Evolutionary conservation across 2,888 invertebrate species (phyloP).

Genomic region (Pelosia muscerda): DNA sequence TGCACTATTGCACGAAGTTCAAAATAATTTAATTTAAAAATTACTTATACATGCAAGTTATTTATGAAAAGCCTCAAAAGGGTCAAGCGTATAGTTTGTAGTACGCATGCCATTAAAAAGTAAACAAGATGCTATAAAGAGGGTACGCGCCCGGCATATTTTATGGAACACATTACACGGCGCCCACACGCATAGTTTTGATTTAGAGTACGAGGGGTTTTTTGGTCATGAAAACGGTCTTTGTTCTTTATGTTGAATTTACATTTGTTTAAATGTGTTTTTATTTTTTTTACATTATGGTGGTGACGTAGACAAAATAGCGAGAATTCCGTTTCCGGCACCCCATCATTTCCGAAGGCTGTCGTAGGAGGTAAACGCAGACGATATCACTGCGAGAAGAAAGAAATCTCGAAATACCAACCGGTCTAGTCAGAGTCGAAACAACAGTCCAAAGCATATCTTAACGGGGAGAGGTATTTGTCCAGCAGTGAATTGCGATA

Average conservation of each 20-base stretch:
- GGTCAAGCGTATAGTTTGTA: not conserved
- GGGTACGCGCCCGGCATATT: not conserved
- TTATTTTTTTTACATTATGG: too few relatives aligned
- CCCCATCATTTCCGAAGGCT: too few relatives aligned
- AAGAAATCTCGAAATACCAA: too few relatives aligned
- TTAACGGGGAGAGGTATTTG: too few relatives aligned
- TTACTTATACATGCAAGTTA: not conserved
- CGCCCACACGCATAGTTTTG: constrained; percentile 4
- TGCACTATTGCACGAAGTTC: too few relatives aligned
- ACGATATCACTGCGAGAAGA: too few relatives aligned
- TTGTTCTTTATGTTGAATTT: not conserved
- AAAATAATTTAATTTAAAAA: not conserved
- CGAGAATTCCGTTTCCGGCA: too few relatives aligned
- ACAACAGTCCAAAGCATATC: too few relatives aligned
- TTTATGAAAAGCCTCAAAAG: constrained; percentile 1
- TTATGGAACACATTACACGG: not conserved
- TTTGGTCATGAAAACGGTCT: not conserved
- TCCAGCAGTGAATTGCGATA: too few relatives aligned
- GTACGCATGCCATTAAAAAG: constrained; percentile 4
- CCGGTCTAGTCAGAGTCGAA: too few relatives aligned
- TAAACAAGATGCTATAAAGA: not conserved
- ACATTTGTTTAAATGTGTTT: not conserved
- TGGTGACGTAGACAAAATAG: too few relatives aligned
- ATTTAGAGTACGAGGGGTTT: not conserved
- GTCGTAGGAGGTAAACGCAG: too few relatives aligned